These are phyloP conservation scores for Neostethus bicornis DNA, from an alignment of 2,797 vertebrate genomes.

Conservation along the genomic window DNA sequence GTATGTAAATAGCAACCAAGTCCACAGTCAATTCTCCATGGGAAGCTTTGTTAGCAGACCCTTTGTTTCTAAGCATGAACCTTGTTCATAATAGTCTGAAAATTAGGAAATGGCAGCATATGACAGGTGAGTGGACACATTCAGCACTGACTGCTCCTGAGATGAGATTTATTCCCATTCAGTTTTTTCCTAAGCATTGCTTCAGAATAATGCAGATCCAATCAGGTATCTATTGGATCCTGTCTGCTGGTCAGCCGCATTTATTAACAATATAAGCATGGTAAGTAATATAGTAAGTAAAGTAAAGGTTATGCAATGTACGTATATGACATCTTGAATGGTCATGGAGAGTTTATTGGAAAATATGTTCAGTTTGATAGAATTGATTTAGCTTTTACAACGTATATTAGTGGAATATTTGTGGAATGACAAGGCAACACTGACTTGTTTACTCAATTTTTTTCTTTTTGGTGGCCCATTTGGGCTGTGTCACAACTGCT, in stretches of 20 bases:
- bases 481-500: no score
- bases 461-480: no score
- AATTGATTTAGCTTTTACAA: no score
- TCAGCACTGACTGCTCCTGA: constrained; percentile 15
- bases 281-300: no score
- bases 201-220: constrained; percentile 1
- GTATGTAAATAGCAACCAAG: constrained; percentile 98
- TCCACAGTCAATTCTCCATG: constrained; percentile 86
- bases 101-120: constrained; percentile 63
- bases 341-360: background rate
- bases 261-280: no score
- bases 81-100: constrained; percentile 73
- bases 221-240: constrained; percentile 5
- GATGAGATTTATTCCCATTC: constrained; percentile 24
- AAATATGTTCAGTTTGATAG: no score
- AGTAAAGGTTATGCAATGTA: no score
- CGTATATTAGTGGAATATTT: no score
- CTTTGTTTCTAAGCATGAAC: constrained; percentile 78
- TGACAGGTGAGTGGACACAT: constrained; percentile 62
- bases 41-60: constrained; percentile 85
- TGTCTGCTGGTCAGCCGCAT: background rate
- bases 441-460: no score
- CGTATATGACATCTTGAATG: background rate
- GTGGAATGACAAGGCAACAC: no score
- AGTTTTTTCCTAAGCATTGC: constrained; percentile 29